A percentile compares a stretch with the other conserved stretches of the same genome.
These are phyloP conservation scores for Osmerus mordax DNA, from an alignment of 2,113 vertebrate species.

Conservation along the genomic window DNA sequence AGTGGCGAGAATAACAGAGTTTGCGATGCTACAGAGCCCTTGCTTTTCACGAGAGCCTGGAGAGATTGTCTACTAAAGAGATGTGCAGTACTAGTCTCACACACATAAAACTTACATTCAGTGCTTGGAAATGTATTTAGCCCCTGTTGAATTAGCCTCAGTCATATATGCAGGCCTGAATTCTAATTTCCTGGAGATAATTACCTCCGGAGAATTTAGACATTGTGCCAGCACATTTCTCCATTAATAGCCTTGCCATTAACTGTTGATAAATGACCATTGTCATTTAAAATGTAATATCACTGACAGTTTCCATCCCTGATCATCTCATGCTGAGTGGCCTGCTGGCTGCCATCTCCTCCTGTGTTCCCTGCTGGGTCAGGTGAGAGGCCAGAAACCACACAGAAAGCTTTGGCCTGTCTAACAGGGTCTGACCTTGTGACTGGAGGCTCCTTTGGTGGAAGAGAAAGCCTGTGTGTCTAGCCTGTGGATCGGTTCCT, in stretches of 20 bases:
- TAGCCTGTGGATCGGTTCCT: neutral
- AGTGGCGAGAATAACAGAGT: constrained; percentile 13
- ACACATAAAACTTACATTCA: neutral
- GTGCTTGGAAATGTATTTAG: neutral
- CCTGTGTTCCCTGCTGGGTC: too few species aligned
- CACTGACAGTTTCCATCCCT: neutral
- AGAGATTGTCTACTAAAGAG: neutral
- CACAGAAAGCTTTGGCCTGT: neutral
- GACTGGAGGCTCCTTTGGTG: neutral
- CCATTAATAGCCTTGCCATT: too few species aligned
- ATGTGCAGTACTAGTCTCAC: neutral
- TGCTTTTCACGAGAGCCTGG: neutral
- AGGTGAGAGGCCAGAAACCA: too few species aligned
- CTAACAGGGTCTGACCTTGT: neutral
- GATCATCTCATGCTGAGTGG: too few species aligned
- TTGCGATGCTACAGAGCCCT: neutral
- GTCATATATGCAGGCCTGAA: neutral
- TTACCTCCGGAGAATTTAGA: constrained; percentile 8
- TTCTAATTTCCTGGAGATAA: neutral
- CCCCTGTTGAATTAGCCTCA: neutral
- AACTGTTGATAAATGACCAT: neutral
- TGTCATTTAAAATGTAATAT: neutral
- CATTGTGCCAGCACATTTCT: too few species aligned
- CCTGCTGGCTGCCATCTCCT: too few species aligned
- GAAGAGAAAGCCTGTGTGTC: neutral